Evolutionary conservation across 2,113 vertebrate genomes (phyloP).

Genomic region (Takifugu flavidus): DNA sequence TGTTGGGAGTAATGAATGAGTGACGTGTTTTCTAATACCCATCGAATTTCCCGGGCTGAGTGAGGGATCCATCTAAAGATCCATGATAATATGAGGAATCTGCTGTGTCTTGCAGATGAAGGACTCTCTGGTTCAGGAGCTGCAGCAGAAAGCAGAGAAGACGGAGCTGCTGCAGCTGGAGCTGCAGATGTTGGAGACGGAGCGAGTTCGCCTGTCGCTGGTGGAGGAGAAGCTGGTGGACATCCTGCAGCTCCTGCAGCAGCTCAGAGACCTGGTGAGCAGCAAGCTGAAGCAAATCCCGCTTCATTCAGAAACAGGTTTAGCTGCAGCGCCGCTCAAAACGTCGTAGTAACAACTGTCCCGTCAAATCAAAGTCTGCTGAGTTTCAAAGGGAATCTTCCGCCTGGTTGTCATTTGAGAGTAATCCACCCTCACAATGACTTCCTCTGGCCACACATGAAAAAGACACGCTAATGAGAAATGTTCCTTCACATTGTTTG

Average conservation of each 20-base stretch:
- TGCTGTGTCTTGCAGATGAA: conserved; percentile 70
- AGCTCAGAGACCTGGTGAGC: conserved; percentile 85
- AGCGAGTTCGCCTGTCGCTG: conserved; percentile 86
- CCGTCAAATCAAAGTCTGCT: background rate
- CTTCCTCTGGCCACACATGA: conserved; percentile 11
- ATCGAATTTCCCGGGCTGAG: too few species aligned
- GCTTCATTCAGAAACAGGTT: too few species aligned
- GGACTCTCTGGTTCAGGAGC: conserved; percentile 75
- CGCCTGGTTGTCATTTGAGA: background rate
- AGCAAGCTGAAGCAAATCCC: background rate
- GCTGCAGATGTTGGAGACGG: conserved; percentile 91
- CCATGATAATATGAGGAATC: too few species aligned
- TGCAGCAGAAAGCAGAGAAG: conserved; percentile 82
- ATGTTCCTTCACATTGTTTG: background rate
- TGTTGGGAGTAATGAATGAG: too few species aligned
- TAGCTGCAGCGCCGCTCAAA: too few species aligned
- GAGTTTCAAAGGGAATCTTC: background rate
- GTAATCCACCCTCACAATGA: conserved; percentile 4
- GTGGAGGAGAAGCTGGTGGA: conserved; percentile 91
- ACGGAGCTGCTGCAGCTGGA: conserved; percentile 81
- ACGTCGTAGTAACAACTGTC: background rate
- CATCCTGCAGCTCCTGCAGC: conserved; percentile 86
- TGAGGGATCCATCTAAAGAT: too few species aligned
- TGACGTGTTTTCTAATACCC: too few species aligned
- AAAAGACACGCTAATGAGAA: background rate